These are phyloP conservation scores for Sarcophaga carnaria DNA, from an alignment of 2,888 invertebrate genomes.

Conservation along the genomic window DNA sequence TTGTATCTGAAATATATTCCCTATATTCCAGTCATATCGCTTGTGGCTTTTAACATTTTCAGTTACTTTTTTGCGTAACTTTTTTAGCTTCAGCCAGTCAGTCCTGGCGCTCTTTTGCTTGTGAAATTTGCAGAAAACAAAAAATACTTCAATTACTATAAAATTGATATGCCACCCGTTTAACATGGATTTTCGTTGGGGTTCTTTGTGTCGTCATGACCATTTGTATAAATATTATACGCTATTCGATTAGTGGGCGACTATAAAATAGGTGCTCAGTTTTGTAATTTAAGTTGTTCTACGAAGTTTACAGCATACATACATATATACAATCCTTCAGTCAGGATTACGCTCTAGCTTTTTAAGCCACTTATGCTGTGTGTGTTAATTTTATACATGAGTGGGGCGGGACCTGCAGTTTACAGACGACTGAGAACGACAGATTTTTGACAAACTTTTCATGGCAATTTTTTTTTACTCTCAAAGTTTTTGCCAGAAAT, in stretches of 20 bases:
- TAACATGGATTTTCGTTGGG: conserved; percentile 29
- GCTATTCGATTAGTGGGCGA: background rate
- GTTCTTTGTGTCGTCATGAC: conserved; percentile 15
- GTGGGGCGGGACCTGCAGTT: no score
- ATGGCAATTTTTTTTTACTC: no score
- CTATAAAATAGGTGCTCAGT: no score
- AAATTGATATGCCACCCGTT: conserved; percentile 60
- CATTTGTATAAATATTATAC: conserved; percentile 3
- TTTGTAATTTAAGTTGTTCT: no score
- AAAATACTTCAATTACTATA: conserved; percentile 48
- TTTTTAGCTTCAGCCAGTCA: background rate
- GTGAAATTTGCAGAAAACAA: background rate
- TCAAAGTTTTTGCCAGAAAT: no score
- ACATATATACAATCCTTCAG: no score
- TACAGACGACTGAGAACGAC: no score
- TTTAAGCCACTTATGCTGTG: no score
- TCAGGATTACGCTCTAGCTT: no score
- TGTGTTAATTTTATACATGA: no score
- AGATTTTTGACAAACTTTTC: no score
- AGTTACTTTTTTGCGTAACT: conserved; percentile 5
- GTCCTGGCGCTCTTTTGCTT: background rate
- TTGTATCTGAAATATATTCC: conserved; percentile 3
- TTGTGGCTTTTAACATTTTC: conserved; percentile 62
- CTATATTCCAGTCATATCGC: conserved; percentile 58
- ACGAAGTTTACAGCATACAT: no score